Conservation (phyloP, 23 tunicate species). For the Diplosoma virens region DNA sequence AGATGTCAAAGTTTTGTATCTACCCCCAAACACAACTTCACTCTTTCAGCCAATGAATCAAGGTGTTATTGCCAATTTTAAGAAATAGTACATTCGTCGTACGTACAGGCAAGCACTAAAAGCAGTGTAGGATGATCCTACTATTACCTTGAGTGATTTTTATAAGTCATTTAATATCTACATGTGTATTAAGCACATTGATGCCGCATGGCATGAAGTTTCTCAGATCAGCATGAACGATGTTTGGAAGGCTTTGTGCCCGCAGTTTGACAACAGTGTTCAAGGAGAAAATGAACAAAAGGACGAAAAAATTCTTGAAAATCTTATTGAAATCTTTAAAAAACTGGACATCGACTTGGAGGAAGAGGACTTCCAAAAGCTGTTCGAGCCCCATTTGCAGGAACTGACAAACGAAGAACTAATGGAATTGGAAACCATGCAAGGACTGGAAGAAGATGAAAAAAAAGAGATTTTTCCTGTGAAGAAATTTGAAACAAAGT, state of each 20-base stretch:
- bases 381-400: slow-evolving; percentile 18
- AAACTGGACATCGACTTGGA: slow-evolving; percentile 28
- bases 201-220: slow-evolving; percentile 42
- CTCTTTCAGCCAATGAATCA: slow-evolving; percentile 14
- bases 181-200: slow-evolving; percentile 36
- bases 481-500: too few species aligned
- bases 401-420: slow-evolving; percentile 8
- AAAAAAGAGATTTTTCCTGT: background rate
- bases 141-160: background rate
- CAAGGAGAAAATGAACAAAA: slow-evolving; percentile 8
- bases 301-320: slow-evolving; percentile 24
- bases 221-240: slow-evolving; percentile 21
- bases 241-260: slow-evolving; percentile 48
- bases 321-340: slow-evolving; percentile 32
- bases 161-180: slow-evolving; percentile 18
- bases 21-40: too few species aligned
- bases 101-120: slow-evolving; percentile 20
- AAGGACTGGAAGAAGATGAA: slow-evolving; percentile 13
- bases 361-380: slow-evolving; percentile 37
- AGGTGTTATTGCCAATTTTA: slow-evolving; percentile 14
- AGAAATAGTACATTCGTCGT: slow-evolving; percentile 17
- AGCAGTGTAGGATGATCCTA: slow-evolving; percentile 11
- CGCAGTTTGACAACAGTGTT: slow-evolving; percentile 8
- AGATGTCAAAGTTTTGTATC: too few species aligned
- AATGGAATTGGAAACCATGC: slow-evolving; percentile 19